Percentiles rank a stretch among this genome's conserved stretches.
These are phyloP conservation scores for Leptopilina syphax DNA, from an alignment of 2,888 invertebrate species.

Conservation along the genomic window DNA sequence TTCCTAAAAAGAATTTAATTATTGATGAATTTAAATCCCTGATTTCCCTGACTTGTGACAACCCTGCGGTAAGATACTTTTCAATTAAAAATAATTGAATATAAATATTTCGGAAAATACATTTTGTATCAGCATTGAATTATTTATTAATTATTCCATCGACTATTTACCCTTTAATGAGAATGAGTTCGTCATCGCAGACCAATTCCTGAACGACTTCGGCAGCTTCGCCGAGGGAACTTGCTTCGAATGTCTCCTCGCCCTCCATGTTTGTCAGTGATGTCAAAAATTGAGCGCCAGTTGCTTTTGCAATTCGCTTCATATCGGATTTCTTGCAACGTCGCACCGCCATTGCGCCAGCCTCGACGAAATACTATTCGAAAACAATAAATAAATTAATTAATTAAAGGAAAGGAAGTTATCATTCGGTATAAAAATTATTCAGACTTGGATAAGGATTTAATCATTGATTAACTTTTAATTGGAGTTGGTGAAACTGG, in stretches of 20 bases:
- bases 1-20: no score
- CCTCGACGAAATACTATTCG: constrained; percentile 92
- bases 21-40: no score
- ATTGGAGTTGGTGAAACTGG: no score
- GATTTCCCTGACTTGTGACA: no score
- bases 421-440: no score
- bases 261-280: constrained; percentile 99
- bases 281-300: constrained; percentile 94
- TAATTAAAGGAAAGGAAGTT: no score
- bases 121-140: no score
- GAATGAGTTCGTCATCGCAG: constrained; percentile 98
- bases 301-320: constrained; percentile 98
- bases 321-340: constrained; percentile 96
- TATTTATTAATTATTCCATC: background rate
- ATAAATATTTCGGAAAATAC: no score
- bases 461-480: no score
- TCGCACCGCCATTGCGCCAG: constrained; percentile 97
- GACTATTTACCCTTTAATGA: constrained; percentile 90
- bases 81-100: no score
- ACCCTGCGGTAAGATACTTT: no score
- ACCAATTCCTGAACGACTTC: constrained; percentile 96
- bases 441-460: no score
- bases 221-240: constrained; percentile 96
- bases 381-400: background rate
- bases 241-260: constrained; percentile 96